phyloP scores from a whole-genome alignment of 2,113 vertebrate species.

The Sinocyclocheilus grahami region DNA sequence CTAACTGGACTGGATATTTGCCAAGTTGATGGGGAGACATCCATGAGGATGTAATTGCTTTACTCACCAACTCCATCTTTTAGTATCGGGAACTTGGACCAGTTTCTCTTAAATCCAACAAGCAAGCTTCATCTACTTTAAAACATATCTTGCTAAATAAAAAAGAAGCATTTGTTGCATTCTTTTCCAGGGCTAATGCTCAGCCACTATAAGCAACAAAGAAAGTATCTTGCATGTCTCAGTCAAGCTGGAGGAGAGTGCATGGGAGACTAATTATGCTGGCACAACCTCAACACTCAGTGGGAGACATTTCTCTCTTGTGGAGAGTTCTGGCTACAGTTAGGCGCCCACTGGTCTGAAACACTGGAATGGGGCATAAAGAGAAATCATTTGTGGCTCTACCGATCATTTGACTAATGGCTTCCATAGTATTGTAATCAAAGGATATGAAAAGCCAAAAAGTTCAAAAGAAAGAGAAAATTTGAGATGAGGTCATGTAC shows the following conservation, averaged over 20 bases:
- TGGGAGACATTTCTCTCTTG: constrained; percentile 43
- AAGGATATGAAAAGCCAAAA: constrained; percentile 14
- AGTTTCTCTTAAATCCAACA: constrained; percentile 31
- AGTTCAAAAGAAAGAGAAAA: neutral
- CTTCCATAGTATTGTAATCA: neutral
- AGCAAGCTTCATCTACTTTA: neutral
- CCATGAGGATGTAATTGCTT: neutral
- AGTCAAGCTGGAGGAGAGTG: constrained; percentile 19
- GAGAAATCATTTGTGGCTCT: constrained; percentile 7
- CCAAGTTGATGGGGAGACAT: constrained; percentile 21
- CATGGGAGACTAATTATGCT: constrained; percentile 33
- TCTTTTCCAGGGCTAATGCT: constrained; percentile 17
- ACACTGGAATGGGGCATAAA: constrained; percentile 15
- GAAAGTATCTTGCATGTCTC: constrained; percentile 22
- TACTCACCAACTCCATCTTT: constrained; percentile 31
- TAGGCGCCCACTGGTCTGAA: constrained; percentile 47
- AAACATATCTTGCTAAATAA: neutral
- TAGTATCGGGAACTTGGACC: constrained; percentile 11
- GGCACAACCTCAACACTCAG: constrained; percentile 44
- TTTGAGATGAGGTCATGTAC: neutral
- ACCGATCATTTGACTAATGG: constrained; percentile 26
- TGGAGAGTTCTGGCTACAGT: constrained; percentile 36
- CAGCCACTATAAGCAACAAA: constrained; percentile 31
- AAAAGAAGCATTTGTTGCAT: constrained; percentile 5
- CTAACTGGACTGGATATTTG: constrained; percentile 36